Percentiles rank a stretch among this genome's conserved stretches.
phyloP scores from a whole-genome alignment of 2,888 invertebrate species.

The Watsonalla cultraria region DNA sequence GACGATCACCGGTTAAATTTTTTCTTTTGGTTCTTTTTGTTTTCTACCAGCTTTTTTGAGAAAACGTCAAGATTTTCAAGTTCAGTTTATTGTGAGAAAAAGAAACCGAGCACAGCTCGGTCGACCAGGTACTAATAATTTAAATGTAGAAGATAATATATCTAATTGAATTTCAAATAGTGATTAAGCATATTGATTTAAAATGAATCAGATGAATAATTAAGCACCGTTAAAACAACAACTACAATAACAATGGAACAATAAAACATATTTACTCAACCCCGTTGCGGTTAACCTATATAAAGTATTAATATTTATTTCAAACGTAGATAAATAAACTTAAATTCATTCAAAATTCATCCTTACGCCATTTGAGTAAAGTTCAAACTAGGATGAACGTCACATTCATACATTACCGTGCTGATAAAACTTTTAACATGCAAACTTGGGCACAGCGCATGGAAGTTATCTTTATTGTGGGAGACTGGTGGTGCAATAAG shows the following conservation, averaged over 20 bases:
- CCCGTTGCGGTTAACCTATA: not conserved
- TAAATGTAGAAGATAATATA: too few species aligned
- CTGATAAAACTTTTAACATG: constrained; percentile 4
- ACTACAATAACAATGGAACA: not conserved
- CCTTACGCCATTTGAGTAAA: too few species aligned
- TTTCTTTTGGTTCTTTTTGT: too few species aligned
- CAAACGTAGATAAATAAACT: not conserved
- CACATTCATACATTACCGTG: not conserved
- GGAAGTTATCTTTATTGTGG: not conserved
- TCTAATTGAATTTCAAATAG: too few species aligned
- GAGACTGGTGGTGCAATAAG: not conserved
- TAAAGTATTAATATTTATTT: not conserved
- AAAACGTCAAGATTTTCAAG: too few species aligned
- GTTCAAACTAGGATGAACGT: not conserved
- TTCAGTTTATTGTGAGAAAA: too few species aligned
- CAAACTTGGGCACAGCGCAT: not conserved
- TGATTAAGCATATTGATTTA: too few species aligned
- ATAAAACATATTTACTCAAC: not conserved
- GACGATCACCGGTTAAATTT: too few species aligned
- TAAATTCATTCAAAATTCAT: not conserved
- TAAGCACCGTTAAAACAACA: not conserved
- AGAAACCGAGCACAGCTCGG: too few species aligned
- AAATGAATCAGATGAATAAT: too few species aligned
- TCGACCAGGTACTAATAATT: too few species aligned
- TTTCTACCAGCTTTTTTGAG: too few species aligned